Evolutionary conservation across 1,140 invertebrate genomes (phyloP), one percentile per base, ranked within the genome.

Genomic region (Calycopis cecrops): DNA sequence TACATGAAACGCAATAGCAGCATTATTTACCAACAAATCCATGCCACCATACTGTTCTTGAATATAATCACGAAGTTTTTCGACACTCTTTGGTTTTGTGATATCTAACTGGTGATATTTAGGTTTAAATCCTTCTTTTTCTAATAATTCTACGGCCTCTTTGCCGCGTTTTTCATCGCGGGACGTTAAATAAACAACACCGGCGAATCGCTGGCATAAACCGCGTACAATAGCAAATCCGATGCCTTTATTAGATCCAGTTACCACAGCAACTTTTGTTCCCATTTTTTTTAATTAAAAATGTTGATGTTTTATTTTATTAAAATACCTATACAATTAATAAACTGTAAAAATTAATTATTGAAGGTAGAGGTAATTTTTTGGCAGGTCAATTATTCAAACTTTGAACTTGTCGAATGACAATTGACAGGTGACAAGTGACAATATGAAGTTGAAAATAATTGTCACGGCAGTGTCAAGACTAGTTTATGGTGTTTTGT

Each of bases 21-120:
- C 95, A 89, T 97, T 97, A 72, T 96, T 96, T 0, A 97, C 90
- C 10, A 97, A 79, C 28, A 97, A 65, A 88, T 97, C 95, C 1
- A 97, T 76, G 0, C 94, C 93, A 10, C 91, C 92, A 78, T 96
- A 90, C 17, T 89, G 91, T 21, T 89, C 68, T 68, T 91, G 86
- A 0, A 97, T 65, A 65, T 90, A 91, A 58, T 91, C 87, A 0
- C 85, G 72, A 38, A 95, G 90, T 2, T 59, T 75, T 35, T 89
- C 77, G 12, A 94, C 85, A 63, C 92, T 94, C 12, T 88, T 76
- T 4, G 70, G 61, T 65, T 91, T 82, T 47, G 88, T 89, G 47
- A 95, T 90, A 67, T 95, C 94, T 12, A 95, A 71, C 67, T 93
- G 90, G 68, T 94, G 92, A 65, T 91, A 94, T 17, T 84, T 77